phyloP scores from a whole-genome alignment of 2,113 vertebrate species.

The Sinocyclocheilus anophthalmus region DNA sequence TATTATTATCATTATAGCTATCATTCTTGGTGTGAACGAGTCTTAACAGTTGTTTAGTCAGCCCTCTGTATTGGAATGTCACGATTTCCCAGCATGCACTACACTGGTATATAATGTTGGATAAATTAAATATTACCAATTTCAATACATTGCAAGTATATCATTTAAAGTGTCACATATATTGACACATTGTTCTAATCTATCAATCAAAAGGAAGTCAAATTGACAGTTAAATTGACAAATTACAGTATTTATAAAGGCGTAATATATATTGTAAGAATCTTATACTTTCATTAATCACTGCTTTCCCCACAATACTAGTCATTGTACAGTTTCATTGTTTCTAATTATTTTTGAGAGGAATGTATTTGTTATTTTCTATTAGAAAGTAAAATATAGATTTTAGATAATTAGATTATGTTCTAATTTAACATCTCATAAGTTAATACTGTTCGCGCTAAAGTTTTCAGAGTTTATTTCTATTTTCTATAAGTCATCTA shows the following conservation, averaged over 20 bases:
- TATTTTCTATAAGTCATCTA: neutral
- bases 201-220: neutral
- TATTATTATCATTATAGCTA: too few relatives aligned
- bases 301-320: neutral
- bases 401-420: constrained; percentile 1
- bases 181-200: neutral
- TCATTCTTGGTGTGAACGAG: too few relatives aligned
- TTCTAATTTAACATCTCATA: neutral
- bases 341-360: neutral
- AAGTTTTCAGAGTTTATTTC: neutral
- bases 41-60: neutral
- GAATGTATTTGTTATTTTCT: neutral
- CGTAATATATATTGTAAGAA: neutral
- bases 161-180: neutral
- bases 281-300: neutral
- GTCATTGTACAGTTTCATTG: neutral
- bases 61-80: neutral
- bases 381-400: neutral
- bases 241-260: neutral
- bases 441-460: neutral
- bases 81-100: neutral
- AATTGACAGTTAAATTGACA: neutral
- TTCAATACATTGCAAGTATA: neutral
- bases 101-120: neutral
- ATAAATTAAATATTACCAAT: neutral